phyloP scores from a whole-genome alignment of 2,888 invertebrate genomes.

The Melanargia galathea region DNA sequence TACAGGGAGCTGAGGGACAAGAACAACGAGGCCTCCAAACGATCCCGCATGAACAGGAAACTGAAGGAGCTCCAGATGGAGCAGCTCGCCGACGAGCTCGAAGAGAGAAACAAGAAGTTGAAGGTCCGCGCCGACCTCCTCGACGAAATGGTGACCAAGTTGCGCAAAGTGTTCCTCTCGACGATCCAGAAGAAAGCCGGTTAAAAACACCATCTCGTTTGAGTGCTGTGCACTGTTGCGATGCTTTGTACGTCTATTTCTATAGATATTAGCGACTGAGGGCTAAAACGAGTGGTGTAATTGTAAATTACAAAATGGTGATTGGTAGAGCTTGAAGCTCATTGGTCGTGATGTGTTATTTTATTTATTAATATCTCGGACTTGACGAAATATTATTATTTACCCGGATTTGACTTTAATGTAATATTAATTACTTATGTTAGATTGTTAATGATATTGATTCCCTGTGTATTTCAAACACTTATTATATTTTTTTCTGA shows the following conservation, averaged over 20 bases:
- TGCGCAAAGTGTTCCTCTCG: constrained; percentile 85
- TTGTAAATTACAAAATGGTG: constrained; percentile 5
- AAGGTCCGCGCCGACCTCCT: constrained; percentile 85
- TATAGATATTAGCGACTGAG: constrained; percentile 47
- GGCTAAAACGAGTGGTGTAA: constrained; percentile 16
- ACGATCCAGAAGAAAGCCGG: constrained; percentile 80
- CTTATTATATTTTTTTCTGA: constrained; percentile 25
- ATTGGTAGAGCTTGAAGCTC: neutral
- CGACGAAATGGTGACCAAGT: constrained; percentile 85
- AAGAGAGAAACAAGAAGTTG: constrained; percentile 84
- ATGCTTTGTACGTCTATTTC: constrained; percentile 47
- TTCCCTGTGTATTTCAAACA: constrained; percentile 43
- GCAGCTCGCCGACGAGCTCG: constrained; percentile 78
- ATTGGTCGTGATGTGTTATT: constrained; percentile 10
- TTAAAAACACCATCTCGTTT: constrained; percentile 34
- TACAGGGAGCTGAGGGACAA: constrained; percentile 88
- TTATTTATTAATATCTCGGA: constrained; percentile 26
- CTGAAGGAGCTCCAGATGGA: constrained; percentile 81
- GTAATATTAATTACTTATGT: constrained; percentile 30
- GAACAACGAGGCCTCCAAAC: constrained; percentile 90
- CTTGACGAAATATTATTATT: constrained; percentile 32
- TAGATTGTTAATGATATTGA: constrained; percentile 37
- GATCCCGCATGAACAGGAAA: constrained; percentile 88
- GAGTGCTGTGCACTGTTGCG: constrained; percentile 35
- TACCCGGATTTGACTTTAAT: constrained; percentile 40